Percentiles rank a stretch among this genome's conserved stretches.
Conservation (phyloP, 2,797 vertebrate genomes). For the Sphenodon punctatus region DNA sequence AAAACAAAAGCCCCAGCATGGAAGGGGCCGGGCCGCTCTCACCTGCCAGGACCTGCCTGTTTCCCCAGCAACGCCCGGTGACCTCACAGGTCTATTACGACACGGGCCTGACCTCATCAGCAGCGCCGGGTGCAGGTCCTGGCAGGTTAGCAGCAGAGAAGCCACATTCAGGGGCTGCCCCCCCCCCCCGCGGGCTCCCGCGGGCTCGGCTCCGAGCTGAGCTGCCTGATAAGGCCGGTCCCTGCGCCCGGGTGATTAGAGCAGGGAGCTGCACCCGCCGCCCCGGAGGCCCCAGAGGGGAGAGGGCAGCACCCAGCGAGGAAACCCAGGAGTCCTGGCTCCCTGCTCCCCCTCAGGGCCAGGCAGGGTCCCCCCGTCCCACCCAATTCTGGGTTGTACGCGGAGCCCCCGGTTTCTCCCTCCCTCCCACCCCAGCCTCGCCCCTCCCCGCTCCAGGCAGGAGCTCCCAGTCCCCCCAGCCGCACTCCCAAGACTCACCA, state of each 20-base stretch:
- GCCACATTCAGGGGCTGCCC: not conserved
- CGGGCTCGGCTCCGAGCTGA: too few species aligned
- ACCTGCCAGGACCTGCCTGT: not conserved
- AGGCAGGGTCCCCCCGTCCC: not conserved
- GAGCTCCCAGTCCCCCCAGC: not conserved
- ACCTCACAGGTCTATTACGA: not conserved
- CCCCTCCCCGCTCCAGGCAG: too few species aligned
- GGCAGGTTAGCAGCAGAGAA: not conserved
- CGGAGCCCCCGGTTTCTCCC: too few species aligned
- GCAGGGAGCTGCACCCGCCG: too few species aligned
- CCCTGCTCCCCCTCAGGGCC: not conserved
- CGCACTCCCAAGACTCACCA: slow-evolving; percentile 71
- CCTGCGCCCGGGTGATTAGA: too few species aligned
- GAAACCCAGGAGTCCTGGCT: not conserved
- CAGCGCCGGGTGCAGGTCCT: not conserved
- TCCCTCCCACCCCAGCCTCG: too few species aligned
- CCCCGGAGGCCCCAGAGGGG: too few species aligned
- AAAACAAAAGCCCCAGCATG: not conserved
- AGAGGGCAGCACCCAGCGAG: too few species aligned
- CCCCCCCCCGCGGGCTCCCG: not conserved
- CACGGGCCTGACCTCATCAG: not conserved
- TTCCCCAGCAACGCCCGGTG: not conserved
- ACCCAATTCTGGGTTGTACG: too few species aligned
- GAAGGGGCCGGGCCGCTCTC: not conserved
- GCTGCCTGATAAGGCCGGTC: too few species aligned